These are phyloP conservation scores for Hydropotes inermis DNA, from an alignment of 2,113 vertebrate species.

Conservation along the genomic window DNA sequence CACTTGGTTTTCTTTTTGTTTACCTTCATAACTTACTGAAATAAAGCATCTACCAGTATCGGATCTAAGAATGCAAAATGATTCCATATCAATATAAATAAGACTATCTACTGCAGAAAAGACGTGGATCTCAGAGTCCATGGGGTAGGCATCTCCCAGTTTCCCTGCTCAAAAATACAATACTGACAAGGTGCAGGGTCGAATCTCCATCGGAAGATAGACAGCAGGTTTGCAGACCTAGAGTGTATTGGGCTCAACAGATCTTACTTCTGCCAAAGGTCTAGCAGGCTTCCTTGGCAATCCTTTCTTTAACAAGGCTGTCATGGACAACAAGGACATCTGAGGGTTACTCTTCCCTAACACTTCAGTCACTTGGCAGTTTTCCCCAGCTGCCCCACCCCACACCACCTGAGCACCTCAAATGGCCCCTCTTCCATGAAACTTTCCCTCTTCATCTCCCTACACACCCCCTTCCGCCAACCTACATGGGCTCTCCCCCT, in stretches of 20 bases:
- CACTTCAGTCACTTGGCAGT: not conserved
- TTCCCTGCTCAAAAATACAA: not conserved
- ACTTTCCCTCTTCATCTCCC: not conserved
- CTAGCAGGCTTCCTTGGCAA: not conserved
- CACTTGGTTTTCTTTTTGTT: conserved; percentile 38
- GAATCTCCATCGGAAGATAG: not conserved
- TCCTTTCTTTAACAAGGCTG: not conserved
- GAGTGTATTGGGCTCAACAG: not conserved
- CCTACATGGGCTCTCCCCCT: not conserved
- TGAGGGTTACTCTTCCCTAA: not conserved
- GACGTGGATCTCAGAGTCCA: fast-evolving
- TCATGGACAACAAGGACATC: not conserved
- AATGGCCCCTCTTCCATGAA: not conserved
- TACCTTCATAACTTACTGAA: conserved; percentile 72
- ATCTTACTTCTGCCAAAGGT: not conserved
- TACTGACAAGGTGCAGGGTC: not conserved
- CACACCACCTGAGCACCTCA: fast-evolving
- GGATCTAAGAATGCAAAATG: conserved; percentile 76
- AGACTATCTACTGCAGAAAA: conserved; percentile 75
- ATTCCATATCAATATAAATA: conserved; percentile 81
- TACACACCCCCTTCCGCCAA: not conserved
- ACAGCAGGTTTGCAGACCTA: not conserved
- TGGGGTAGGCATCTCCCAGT: not conserved
- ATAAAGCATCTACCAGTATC: conserved; percentile 73
- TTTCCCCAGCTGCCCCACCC: not conserved